Evolutionary conservation across 2,797 vertebrate genomes (phyloP), one percentile per base, ranked within the genome.

Genomic region (Enteromius paludinosus): DNA sequence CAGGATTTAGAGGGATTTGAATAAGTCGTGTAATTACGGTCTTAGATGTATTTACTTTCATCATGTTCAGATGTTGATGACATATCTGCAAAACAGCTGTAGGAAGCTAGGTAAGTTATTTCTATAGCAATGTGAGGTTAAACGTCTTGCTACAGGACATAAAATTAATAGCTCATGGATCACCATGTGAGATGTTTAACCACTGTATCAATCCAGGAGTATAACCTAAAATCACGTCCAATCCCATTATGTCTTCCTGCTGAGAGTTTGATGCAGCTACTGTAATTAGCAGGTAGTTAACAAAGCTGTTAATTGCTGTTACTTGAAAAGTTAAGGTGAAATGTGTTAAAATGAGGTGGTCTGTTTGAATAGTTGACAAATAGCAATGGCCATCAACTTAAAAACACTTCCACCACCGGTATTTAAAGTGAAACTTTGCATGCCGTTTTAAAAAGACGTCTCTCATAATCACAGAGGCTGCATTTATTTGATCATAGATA

Each of bases 21-120:
- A 45, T 70, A 23, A 69, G 38, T 41, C 64, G 38, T 41, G 17
- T 23, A 20, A 25, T 54, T 20, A 54, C n/a, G 4, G n/a, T 35
- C 17, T 79, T 59, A 30, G 11, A 41, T 30, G 43, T 11, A 70
- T 28, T 79, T 18, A 54, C 49, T 33, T 25, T 78, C 18, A 35
- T 11, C 11, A 3, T 52, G 76, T 25, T 52, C 20, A 64, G 9
- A 38, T 78, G 23, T 25, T 25, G 38, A 41, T 20, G 64, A 56
- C 69, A 41, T 45, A 69, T 79, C 35, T 28, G 52, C 28, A 68
- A 56, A 68, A 14, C 64, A 69, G n/a, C 47, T 38, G 17, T n/a
- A 73, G 3, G 20, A 54, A 7, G 12, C 71, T n/a, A 14, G 1
- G 45, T 61, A 7, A 23, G 52, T 59, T n/a, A 59, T 59, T 68